Base-by-base conservation (phyloP, 2,113 vertebrate genomes). In the Haemorhous mexicanus region DNA sequence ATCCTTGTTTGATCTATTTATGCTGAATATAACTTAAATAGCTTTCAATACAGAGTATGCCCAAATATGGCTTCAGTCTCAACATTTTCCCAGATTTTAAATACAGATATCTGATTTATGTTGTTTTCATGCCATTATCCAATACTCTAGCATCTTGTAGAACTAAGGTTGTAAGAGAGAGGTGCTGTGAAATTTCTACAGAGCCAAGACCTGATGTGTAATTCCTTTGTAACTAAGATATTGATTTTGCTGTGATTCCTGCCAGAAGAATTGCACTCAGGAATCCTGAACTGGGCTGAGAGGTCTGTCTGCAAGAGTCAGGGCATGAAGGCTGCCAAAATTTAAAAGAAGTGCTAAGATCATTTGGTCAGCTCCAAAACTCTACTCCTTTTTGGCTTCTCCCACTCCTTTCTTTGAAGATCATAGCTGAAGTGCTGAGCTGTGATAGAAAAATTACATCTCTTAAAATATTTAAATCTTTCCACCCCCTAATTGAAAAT, bases 391-490 rank as follows among this genome's bases (percentile, higher is more conserved):
- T 41, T 28, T 79, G 84, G 64, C 67, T 92, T 92, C 66, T 75
- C 66, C 64, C 39, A 76, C 55, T 62, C 32, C 58, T 93, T 78
- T 84, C 26, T 80, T 59, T 68, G 56, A 75, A 82, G 32, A 83
- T 90, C n/a, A 41, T 75, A 84, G 33, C 33, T 90, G 61, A 58
- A 91, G 47, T 84, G 69, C 16, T 87, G 73, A 63, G 27, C 35
- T 41, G 39, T 4, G 4, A 33, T 79, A 89, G 16, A 53, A 93
- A 70, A 72, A 69, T 93, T 85, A 46, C 19, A 67, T 53, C 43
- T 73, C 58, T 91, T 96, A 66, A 75, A 93, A 73, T 46, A 81
- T 90, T 95, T 93, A 53, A 93, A 86, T 74, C 46, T 77, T 95
- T 81, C 32, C 27, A 92, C 41, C 77, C 72, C 77, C 66, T 75